Evolutionary conservation across 2,888 invertebrate species (phyloP), one percentile per base, ranked within the genome.

Genomic region (Orgyia antiqua): DNA sequence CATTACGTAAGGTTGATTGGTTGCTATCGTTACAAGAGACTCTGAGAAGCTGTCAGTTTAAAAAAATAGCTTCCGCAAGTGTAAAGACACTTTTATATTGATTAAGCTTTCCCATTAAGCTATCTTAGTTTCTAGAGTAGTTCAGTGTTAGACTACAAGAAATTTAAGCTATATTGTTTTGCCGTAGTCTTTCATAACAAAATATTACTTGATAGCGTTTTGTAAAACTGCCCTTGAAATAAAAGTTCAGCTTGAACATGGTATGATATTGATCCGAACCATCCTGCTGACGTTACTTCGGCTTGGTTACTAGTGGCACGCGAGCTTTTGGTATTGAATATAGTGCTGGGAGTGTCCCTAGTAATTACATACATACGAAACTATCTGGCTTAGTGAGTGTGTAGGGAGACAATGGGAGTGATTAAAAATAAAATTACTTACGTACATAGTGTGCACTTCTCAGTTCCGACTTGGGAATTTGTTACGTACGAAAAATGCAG

Each of bases 271-370:
- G 70, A 71, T 72, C 72, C 61, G 46, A 42, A 51, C 60, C 53
- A 66, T 64, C 61, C 58, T 39, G 21, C 42, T 29, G 38, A 39
- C 35, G 47, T 47, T 33, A 33, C 39, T 36, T 31, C 17, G 45
- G 42, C 36, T 43, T 52, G 60, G 58, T 63, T 50, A 56, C 54
- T 41, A 53, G 53, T 54, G 75, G 64, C 80, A 79, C 80, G 80
- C 78, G 64, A 77, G 40, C 61, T 57, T 53, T 60, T 61, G 60
- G 64, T 65, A 45, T 57, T 53, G 48, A 49, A 48, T 49, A 56
- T 57, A 50, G 57, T 60, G 61, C 60, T 63, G 60, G 68, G 67
- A 63, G 68, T 63, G 69, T 56, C 66, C 39, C 32, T 39, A 28
- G 35, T 39, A 38, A 47, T 39, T 40, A 45, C 33, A 43, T 51